Conservation (phyloP, 2,888 invertebrate species). For the Torymus aiolomorphi region DNA sequence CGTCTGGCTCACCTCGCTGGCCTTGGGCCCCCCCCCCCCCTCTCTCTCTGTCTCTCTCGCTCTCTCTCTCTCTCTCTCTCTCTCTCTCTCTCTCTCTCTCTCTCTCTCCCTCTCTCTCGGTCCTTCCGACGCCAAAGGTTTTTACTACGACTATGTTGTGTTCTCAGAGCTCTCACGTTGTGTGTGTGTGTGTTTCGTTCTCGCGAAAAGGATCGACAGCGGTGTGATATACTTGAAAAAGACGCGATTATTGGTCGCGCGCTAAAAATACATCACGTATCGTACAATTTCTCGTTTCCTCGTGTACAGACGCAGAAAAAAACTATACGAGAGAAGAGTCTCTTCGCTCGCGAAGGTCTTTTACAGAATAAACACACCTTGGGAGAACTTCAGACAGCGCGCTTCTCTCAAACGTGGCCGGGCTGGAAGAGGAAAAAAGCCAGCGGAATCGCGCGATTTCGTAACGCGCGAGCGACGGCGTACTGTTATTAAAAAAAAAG, state of each 20-base stretch:
- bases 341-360: too few relatives aligned
- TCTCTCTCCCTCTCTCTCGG: background rate
- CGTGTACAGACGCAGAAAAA: too few relatives aligned
- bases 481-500: background rate
- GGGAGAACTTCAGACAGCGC: background rate
- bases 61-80: background rate
- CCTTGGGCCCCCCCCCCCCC: slow-evolving; percentile 19
- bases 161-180: too few relatives aligned
- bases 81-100: background rate
- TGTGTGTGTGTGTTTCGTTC: too few relatives aligned
- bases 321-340: too few relatives aligned
- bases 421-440: background rate
- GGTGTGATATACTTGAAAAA: too few relatives aligned
- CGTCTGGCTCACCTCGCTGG: slow-evolving; percentile 56
- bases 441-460: slow-evolving; percentile 28
- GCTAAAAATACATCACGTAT: too few relatives aligned
- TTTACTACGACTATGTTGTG: slow-evolving; percentile 34
- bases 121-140: slow-evolving; percentile 29
- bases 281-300: too few relatives aligned
- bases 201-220: too few relatives aligned
- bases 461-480: background rate
- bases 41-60: too few relatives aligned
- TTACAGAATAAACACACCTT: too few relatives aligned
- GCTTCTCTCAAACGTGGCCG: background rate
- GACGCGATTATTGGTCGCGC: too few relatives aligned